phyloP scores from a whole-genome alignment of 2,888 invertebrate genomes.

The Periphyllus acericola region DNA sequence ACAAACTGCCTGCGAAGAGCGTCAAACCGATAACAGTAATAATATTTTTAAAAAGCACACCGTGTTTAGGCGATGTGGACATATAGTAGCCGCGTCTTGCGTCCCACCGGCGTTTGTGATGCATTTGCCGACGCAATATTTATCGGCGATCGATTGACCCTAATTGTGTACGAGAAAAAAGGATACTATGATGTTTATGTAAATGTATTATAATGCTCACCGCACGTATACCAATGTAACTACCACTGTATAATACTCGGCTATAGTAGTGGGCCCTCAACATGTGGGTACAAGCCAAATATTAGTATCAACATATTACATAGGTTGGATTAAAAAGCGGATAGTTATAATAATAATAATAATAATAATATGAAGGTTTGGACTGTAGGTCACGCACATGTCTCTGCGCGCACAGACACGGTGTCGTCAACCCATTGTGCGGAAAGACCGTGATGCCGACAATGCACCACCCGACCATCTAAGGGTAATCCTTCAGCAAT shows the following conservation, averaged over 20 bases:
- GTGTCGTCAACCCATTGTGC: neutral
- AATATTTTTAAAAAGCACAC: neutral
- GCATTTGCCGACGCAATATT: neutral
- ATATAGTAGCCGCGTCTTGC: neutral
- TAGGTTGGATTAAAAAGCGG: neutral
- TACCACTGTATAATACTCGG: slow-evolving; percentile 28
- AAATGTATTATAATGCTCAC: too few relatives aligned
- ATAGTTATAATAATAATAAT: neutral
- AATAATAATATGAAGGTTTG: neutral
- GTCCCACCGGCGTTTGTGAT: neutral
- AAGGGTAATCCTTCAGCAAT: slow-evolving; percentile 25
- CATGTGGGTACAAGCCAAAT: too few relatives aligned
- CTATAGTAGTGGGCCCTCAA: neutral
- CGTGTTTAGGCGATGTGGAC: neutral
- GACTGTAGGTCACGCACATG: neutral
- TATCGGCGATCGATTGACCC: neutral
- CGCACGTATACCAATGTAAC: neutral
- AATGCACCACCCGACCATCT: neutral
- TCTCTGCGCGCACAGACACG: neutral
- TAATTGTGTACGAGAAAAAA: neutral
- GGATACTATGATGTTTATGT: neutral
- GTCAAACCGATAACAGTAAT: neutral
- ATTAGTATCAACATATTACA: neutral
- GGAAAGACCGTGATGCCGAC: slow-evolving; percentile 22
- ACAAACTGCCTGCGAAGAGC: neutral